Percentiles rank a stretch among this genome's conserved stretches.
Conservation (phyloP, 2,113 vertebrate species). For the Salvelinus sp. region DNA sequence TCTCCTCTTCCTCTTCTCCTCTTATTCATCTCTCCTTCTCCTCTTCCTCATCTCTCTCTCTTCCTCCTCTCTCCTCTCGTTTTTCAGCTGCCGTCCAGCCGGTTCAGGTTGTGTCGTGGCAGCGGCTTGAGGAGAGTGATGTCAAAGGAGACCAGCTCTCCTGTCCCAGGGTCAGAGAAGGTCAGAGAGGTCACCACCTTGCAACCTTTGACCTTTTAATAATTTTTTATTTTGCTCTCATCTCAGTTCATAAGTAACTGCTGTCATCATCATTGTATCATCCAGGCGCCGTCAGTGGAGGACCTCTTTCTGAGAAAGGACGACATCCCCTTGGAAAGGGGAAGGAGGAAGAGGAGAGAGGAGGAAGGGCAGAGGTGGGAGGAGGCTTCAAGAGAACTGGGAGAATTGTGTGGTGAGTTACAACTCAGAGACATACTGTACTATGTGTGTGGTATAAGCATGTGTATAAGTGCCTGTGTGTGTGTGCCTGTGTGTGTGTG, state of each 20-base stretch:
- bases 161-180: constrained; percentile 91
- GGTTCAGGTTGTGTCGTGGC: constrained; percentile 84
- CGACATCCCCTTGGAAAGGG: constrained; percentile 64
- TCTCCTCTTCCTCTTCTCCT: background rate
- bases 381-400: constrained; percentile 90
- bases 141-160: constrained; percentile 85
- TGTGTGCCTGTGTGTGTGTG: too few relatives aligned
- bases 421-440: background rate
- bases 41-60: background rate
- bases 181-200: constrained; percentile 59
- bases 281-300: constrained; percentile 83
- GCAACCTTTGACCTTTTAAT: background rate
- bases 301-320: constrained; percentile 73
- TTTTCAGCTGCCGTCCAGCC: constrained; percentile 85
- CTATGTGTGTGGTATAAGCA: too few relatives aligned
- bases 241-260: background rate
- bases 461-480: too few relatives aligned
- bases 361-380: constrained; percentile 79
- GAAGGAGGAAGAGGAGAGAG: constrained; percentile 64
- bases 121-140: constrained; percentile 79
- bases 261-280: constrained; percentile 11
- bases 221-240: background rate
- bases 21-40: background rate
- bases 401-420: constrained; percentile 85
- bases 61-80: constrained; percentile 9